Evolutionary conservation across 2,888 invertebrate species (phyloP), one percentile per base, ranked within the genome.

Genomic region (Onthophagus sagittarius): DNA sequence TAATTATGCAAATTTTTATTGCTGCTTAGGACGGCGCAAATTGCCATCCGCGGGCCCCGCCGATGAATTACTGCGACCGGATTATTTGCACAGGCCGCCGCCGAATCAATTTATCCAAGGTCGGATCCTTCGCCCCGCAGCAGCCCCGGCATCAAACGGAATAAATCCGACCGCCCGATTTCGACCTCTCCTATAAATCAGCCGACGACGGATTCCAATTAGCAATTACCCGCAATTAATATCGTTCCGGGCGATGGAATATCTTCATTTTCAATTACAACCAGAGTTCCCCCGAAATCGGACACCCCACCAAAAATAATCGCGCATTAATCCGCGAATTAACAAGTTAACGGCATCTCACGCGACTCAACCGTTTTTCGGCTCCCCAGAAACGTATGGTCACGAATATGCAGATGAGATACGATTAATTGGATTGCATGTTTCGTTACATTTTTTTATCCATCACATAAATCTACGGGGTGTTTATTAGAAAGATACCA

Each of bases 1-100:
- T 67, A 67, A 67, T 67, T 67, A 67, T 67, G 67, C 67, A 67
- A 67, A 67, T 67, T 67, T 67, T 67, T 67, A 67, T 67, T 67
- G 67, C 67, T 67, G 67, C 67, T 67, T 67, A 67, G 67, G 67
- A 15, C 67, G 67, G 67, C 32, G 67, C 32, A 67, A 67, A 67
- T 67, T 67, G 67, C 67, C 67, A 23, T 23, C 63, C 15, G 31
- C 32, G 31, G 67, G 23, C 32, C 64, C 15, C 67, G 31, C 7
- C 11, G 23, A 15, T 67, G 67, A 67, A 31, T 67, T 67, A 67
- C 67, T n/a, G 67, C 67, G 15, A n/a, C 23, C 15, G 67, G 32
- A 67, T 67, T 67, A 67, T 67, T 67, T 67, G 67, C 67, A 67
- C 67, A 67, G 67, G 31, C 23, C 67, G 23, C 23, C 23, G 23